Evolutionary conservation across 2,888 invertebrate species (phyloP).

Genomic region (Caenorhabditis afra): DNA sequence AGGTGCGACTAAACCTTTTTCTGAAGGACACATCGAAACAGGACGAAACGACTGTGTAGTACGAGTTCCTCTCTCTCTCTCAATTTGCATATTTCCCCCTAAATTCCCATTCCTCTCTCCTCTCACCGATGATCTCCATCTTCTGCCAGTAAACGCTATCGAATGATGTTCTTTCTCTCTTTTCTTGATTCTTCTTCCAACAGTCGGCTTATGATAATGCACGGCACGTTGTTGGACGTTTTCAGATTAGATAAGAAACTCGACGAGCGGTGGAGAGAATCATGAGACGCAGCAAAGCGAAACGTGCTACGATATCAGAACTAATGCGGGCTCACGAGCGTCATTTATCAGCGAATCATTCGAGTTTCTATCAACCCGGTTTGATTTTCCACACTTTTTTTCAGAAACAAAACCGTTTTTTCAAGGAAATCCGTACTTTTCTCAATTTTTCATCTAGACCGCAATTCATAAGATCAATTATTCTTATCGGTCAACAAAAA

Average conservation of each 20-base stretch:
- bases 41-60: conserved; percentile 68
- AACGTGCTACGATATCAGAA: conserved; percentile 26
- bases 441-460: neutral
- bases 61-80: conserved; percentile 5
- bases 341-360: neutral
- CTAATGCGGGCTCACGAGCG: conserved; percentile 15
- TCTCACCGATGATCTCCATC: conserved; percentile 19
- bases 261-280: neutral
- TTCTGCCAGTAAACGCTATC: conserved; percentile 17
- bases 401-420: no score
- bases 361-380: conserved; percentile 6
- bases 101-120: neutral
- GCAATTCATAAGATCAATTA: no score
- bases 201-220: conserved; percentile 2
- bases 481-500: no score
- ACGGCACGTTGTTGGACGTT: neutral
- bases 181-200: conserved; percentile 1
- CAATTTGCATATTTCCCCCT: neutral
- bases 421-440: neutral
- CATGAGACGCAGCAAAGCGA: conserved; percentile 18
- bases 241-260: conserved; percentile 14
- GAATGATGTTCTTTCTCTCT: conserved; percentile 10
- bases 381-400: conserved; percentile 5
- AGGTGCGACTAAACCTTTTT: conserved; percentile 69
- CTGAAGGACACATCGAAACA: conserved; percentile 62